Base-by-base conservation (phyloP, 2,113 vertebrate species). In the Hystrix cristata region DNA sequence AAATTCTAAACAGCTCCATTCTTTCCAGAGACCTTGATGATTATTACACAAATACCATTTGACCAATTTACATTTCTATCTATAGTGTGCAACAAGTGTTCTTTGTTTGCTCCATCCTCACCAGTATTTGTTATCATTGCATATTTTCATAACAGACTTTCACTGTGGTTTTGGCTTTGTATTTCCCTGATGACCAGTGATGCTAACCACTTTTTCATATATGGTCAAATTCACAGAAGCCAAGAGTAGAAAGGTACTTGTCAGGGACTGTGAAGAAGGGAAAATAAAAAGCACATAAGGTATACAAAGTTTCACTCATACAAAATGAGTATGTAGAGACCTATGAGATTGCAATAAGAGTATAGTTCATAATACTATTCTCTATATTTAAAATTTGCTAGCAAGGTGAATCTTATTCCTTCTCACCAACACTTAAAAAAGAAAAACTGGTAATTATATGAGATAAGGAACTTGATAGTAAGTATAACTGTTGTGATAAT, bases 31-130 rank as follows among this genome's bases (percentile, higher is more conserved):
- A 53, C 48, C 10, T 84, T 84, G 55, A 43, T 12, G 8, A 13
- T 14, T 21, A 82, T 67, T 89, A 38, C 0, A 46, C 51, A 76
- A 48, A 3, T 27, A 14, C 12, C 72, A 13, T 46, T 74, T 74
- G 27, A 48, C 14, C 21, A 71, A 48, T 74, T 12, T 53, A 48
- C 29, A n/a, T 53, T 84, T 2, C 31, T 31, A 84, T 29, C 8
- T 12, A 14, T 1, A 29, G 15, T 34, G 43, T 55, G 31, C 19
- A 31, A 3, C 10, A 27, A 69, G 1, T 0, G 1, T 48, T 46
- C 3, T 10, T 1, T 43, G 38, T 62, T 21, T 59, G 55, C 25
- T 46, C 38, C 13, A 67, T 86, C n/a, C 29, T 87, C 10, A 13
- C 1, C 5, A 53, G 31, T 4, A 55, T 4, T 38, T 48, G 18